A percentile compares a stretch with the other conserved stretches of the same genome.
Conservation (phyloP, 2,888 invertebrate genomes). For the Lucinisca nassula region DNA sequence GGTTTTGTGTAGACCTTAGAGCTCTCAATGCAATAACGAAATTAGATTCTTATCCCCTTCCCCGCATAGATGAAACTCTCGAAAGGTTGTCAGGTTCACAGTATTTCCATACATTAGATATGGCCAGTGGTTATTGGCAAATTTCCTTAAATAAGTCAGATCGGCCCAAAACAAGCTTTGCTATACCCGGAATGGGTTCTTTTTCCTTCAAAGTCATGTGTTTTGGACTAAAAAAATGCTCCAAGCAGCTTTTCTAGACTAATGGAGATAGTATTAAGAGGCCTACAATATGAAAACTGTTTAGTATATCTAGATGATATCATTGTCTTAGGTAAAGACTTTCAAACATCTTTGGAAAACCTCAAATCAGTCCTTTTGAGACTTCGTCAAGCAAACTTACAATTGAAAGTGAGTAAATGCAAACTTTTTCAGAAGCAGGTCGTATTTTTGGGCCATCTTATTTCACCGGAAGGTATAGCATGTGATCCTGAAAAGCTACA, state of each 20-base stretch:
- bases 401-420: conserved; percentile 21
- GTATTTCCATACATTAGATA: neutral
- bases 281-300: too few species aligned
- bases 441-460: conserved; percentile 8
- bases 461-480: neutral
- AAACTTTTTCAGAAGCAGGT: conserved; percentile 30
- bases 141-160: neutral
- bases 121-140: conserved; percentile 4
- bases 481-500: conserved; percentile 21
- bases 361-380: neutral
- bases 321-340: conserved; percentile 15
- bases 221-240: neutral
- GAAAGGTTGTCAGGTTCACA: neutral
- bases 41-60: neutral
- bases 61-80: neutral
- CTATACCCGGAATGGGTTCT: neutral
- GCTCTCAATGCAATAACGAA: neutral
- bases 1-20: neutral
- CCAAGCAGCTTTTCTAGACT: conserved; percentile 20
- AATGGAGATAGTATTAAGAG: conserved; percentile 16
- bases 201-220: neutral
- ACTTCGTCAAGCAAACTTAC: conserved; percentile 12
- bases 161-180: neutral
- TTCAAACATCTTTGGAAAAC: neutral
- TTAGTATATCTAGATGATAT: conserved; percentile 34